These are phyloP conservation scores for Lithophane socia DNA, from an alignment of 2,888 invertebrate species.

Conservation along the genomic window DNA sequence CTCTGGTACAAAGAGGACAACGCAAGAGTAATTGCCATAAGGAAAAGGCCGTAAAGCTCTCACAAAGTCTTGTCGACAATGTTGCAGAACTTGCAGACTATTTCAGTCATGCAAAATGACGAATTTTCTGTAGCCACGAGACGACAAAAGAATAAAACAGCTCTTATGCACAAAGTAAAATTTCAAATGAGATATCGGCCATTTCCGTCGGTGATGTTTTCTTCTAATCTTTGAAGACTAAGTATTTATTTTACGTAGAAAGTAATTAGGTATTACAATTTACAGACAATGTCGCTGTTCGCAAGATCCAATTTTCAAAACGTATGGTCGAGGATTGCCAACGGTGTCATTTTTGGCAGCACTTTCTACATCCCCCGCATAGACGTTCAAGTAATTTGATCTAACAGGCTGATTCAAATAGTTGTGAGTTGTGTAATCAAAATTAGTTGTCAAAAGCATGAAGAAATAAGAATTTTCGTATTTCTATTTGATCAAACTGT, in stretches of 20 bases:
- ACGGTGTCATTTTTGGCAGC: slow-evolving; percentile 20
- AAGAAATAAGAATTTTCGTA: too few species aligned
- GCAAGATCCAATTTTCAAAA: slow-evolving; percentile 23
- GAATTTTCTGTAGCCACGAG: slow-evolving; percentile 52
- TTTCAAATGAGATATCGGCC: slow-evolving; percentile 54
- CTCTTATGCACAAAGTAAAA: slow-evolving; percentile 58
- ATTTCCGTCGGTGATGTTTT: slow-evolving; percentile 54
- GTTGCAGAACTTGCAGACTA: slow-evolving; percentile 66
- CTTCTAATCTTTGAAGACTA: slow-evolving; percentile 60
- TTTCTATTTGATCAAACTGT: too few species aligned
- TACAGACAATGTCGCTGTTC: slow-evolving; percentile 24
- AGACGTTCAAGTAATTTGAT: too few species aligned
- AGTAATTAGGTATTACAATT: slow-evolving; percentile 37
- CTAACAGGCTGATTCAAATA: too few species aligned
- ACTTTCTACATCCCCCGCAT: neutral
- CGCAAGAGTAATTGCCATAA: slow-evolving; percentile 51
- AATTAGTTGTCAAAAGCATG: too few species aligned
- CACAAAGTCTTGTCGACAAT: slow-evolving; percentile 61
- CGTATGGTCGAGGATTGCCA: slow-evolving; percentile 29
- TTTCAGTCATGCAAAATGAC: slow-evolving; percentile 63
- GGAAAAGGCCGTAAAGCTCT: slow-evolving; percentile 54
- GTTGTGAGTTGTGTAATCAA: too few species aligned
- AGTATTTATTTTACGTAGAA: slow-evolving; percentile 41
- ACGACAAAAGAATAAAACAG: slow-evolving; percentile 56
- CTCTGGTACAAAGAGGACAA: slow-evolving; percentile 58